Evolutionary conservation across 2,797 vertebrate species (phyloP), one percentile per base, ranked within the genome.

Genomic region (Microctenopoma stevenorrisi): DNA sequence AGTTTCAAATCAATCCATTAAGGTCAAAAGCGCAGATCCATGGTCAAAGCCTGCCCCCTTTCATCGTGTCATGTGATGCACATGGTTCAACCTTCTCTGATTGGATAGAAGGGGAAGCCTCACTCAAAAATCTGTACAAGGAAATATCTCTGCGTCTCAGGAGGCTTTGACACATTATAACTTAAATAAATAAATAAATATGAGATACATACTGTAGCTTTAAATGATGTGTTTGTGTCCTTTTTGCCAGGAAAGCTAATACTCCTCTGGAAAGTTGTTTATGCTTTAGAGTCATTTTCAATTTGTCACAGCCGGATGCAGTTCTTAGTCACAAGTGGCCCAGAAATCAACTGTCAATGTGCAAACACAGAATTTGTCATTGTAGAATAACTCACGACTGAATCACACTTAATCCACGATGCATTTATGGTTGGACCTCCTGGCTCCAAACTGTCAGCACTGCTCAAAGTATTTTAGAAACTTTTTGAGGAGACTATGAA

Each of bases 341-440:
- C 62, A 53, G 66, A 72, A 75, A 65, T 37, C 61, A 84, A 83
- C 75, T 61, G 71, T 64, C 73, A 73, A 51, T 64, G 68, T 71
- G 48, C 46, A 64, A 79, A 81, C 60, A 58, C 62, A 38, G 7
- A 66, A 46, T 64, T 18, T 75, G 69, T 74, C 72, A 49, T 50
- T 25, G 50, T 26, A 40, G 16, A 48, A 79, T 18, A 61, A 12
- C 56, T 57, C 59, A 57, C 1, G 47, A 55, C 42, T 82, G 76
- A 85, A 75, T 88, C 81, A 78, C 44, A 55, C 64, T 61, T 66
- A 81, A 79, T 81, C 74, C 71, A 35, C 30, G 67, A 77, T 78
- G 76, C 65, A 72, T 76, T 82, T 57, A 69, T 68, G 52, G 16
- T 53, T 8, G 10, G 42, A 53, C 69, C 78, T 64, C 56, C 16